Percentiles rank a stretch among this genome's conserved stretches.
Evolutionary conservation across 2,888 invertebrate species (phyloP).

Genomic region (Leptarthrus brevirostris): DNA sequence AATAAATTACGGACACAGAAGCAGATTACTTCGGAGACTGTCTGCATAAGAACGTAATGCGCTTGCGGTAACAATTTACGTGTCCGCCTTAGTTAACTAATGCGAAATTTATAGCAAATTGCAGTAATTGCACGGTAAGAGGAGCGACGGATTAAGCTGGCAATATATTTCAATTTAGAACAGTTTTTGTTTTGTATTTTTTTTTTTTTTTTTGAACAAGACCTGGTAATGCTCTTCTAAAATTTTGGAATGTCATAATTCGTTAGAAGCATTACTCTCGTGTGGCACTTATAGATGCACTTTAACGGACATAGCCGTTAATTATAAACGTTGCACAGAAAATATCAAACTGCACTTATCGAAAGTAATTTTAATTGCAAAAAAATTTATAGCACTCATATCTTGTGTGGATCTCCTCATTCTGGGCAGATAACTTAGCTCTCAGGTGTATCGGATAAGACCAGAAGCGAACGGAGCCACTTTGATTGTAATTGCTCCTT

Average conservation of each 20-base stretch:
- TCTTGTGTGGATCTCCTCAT: constrained; percentile 15
- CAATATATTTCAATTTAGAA: constrained; percentile 44
- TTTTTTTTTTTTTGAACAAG: constrained; percentile 12
- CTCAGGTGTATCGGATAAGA: constrained; percentile 13
- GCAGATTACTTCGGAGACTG: constrained; percentile 50
- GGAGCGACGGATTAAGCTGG: constrained; percentile 29
- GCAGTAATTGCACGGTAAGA: constrained; percentile 55
- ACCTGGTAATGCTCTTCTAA: background rate
- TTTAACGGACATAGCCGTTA: constrained; percentile 2
- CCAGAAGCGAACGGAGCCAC: constrained; percentile 27
- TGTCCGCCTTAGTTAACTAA: constrained; percentile 62
- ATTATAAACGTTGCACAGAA: constrained; percentile 2
- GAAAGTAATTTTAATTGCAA: constrained; percentile 14
- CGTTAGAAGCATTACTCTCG: constrained; percentile 29
- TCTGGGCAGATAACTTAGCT: constrained; percentile 7
- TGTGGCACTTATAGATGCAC: background rate
- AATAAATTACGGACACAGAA: constrained; percentile 55
- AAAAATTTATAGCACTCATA: constrained; percentile 26
- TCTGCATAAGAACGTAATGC: constrained; percentile 53
- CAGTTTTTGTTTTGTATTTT: constrained; percentile 8
- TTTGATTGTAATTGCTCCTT: constrained; percentile 41
- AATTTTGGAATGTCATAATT: constrained; percentile 24
- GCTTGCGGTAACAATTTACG: constrained; percentile 60
- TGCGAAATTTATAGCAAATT: constrained; percentile 61
- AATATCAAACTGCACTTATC: constrained; percentile 30